Base-by-base conservation (phyloP, 2,888 invertebrate species). In the Marasmarcha lunaedactyla region DNA sequence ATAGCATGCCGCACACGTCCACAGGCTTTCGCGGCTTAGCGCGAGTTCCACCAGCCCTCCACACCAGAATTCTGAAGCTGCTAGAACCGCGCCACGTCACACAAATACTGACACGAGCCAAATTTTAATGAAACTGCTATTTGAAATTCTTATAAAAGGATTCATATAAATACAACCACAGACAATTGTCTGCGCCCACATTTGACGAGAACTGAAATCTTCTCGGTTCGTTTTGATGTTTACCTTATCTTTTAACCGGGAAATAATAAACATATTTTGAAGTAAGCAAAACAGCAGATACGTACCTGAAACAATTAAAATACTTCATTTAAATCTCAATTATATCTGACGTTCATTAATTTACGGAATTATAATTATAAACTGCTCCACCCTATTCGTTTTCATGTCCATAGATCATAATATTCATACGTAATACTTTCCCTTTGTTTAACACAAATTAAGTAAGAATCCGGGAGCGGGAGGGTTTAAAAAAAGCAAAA, bases 1-100 rank as follows among this genome's bases (percentile, higher is more conserved):
- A 45, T 52, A 58, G 71, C 69, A 81, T 81, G 79, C 81, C 65
- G 71, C 68, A 71, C 81, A 79, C 81, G 81, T 81, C 63, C 50
- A 52, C 56, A 52, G 67, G 72, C 68, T 72, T 65, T 60, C 58
- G 55, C 58, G 57, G 54, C 57, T 30, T 30, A 11, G 15, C 9
- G 6, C 34, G 20, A 14, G n/a, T 33, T 27, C 33, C 15, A 13
- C 13, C 35, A 7, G 11, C 11, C 26, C 30, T 35, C 30, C 30
- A 9, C 6, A 9, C 11, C 6, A 30, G 10, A 11, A 30, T 30
- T 30, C 45, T 4, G 10, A 54, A 56, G 51, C 55, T 47, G 46
- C 49, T 56, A 49, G 54, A 55, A 51, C 49, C 53, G 54, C 52
- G 57, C 30, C 30, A 11, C 6, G 2, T 7, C 30, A 9, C 6